These are phyloP conservation scores for Taxidea taxus DNA, from an alignment of 2,113 vertebrate species.

Conservation along the genomic window DNA sequence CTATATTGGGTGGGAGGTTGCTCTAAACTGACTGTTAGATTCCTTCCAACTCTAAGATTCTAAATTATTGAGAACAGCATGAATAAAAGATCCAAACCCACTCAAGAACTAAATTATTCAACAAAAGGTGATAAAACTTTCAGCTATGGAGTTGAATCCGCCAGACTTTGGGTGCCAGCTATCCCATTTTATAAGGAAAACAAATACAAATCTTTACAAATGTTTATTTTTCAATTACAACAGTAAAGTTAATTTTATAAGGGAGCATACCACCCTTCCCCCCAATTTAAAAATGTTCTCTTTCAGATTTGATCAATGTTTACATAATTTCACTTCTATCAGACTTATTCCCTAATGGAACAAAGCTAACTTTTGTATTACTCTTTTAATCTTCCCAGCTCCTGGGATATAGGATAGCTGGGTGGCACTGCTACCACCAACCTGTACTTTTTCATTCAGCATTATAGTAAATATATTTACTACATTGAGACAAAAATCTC, in stretches of 20 bases:
- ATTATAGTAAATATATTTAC: background rate
- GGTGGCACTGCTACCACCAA: background rate
- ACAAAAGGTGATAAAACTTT: slow-evolving; percentile 53
- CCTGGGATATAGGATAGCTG: background rate
- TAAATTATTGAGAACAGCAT: slow-evolving; percentile 68
- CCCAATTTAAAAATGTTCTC: background rate
- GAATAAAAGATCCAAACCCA: slow-evolving; percentile 69
- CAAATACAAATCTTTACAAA: slow-evolving; percentile 2
- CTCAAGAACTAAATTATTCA: slow-evolving; percentile 69
- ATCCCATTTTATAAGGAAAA: slow-evolving; percentile 23
- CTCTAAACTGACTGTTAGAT: slow-evolving; percentile 30
- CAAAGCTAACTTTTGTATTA: background rate
- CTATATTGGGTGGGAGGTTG: background rate
- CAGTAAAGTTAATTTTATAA: slow-evolving; percentile 47
- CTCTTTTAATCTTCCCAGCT: background rate
- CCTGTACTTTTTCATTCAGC: background rate
- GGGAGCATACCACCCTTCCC: background rate
- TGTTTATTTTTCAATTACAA: slow-evolving; percentile 25
- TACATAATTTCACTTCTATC: background rate
- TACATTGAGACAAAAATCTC: background rate
- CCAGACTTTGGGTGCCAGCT: background rate
- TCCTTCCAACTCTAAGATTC: slow-evolving; percentile 49
- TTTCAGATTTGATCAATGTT: background rate
- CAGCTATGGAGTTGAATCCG: background rate
- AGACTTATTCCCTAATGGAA: background rate